phyloP scores from a whole-genome alignment of 2,113 vertebrate species.

The Rhinoderma darwinii region DNA sequence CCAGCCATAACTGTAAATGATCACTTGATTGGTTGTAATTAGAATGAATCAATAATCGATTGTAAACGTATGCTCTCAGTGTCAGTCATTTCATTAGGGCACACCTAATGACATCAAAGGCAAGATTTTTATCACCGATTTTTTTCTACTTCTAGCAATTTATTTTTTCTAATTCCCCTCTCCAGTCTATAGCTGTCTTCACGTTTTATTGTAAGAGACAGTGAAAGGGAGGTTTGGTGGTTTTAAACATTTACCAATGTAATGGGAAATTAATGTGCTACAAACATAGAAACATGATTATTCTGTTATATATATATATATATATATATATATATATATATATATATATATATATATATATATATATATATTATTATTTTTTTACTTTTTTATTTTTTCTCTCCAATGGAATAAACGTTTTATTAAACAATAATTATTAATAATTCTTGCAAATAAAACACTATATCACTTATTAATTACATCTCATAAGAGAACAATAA shows the following conservation, averaged over 20 bases:
- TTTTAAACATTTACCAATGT: background rate
- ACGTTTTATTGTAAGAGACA: background rate
- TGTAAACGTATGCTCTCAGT: background rate
- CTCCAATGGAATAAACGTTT: background rate
- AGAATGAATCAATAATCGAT: constrained; percentile 1
- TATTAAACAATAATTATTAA: no score
- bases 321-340: no score
- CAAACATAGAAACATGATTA: no score
- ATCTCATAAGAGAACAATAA: no score
- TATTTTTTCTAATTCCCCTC: background rate
- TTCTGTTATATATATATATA: no score
- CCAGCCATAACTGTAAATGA: background rate
- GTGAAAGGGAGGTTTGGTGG: background rate
- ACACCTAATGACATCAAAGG: background rate
- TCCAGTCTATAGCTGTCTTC: background rate
- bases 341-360: no score
- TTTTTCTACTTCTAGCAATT: background rate
- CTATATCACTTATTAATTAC: no score
- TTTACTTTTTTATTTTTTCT: no score
- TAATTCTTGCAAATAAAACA: no score
- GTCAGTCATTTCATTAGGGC: background rate
- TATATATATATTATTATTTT: no score
- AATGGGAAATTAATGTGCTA: no score
- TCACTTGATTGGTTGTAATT: background rate
- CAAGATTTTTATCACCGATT: background rate